A percentile compares a stretch with the other conserved stretches of the same genome.
Conservation (phyloP, 2,888 invertebrate genomes). For the Microctonus hyperodae region DNA sequence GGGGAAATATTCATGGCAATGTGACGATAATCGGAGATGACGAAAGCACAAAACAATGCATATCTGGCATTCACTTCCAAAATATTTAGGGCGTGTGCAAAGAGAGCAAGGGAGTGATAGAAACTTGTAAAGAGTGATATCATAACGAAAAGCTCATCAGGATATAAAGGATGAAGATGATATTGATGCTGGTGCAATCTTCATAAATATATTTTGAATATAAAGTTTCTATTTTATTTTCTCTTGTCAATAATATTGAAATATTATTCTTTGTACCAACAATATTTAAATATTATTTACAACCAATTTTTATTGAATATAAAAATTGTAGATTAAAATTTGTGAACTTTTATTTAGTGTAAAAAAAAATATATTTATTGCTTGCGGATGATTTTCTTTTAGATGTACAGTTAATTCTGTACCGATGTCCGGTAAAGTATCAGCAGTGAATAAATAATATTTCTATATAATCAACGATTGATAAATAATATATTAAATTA, state of each 20-base stretch:
- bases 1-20: slow-evolving; percentile 34
- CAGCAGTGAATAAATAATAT: background rate
- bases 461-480: background rate
- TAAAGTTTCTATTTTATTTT: too few relatives aligned
- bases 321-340: too few relatives aligned
- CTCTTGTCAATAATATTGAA: slow-evolving; percentile 13
- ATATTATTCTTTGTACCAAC: slow-evolving; percentile 16
- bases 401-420: background rate
- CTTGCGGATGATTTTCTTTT: background rate
- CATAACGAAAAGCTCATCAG: slow-evolving; percentile 52
- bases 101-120: slow-evolving; percentile 24
- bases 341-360: background rate
- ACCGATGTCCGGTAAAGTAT: background rate
- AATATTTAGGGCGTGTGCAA: slow-evolving; percentile 41
- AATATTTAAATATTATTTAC: background rate
- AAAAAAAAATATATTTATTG: background rate
- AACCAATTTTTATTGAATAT: too few relatives aligned
- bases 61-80: slow-evolving; percentile 42
- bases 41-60: slow-evolving; percentile 57
- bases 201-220: too few relatives aligned
- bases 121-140: too few relatives aligned
- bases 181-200: too few relatives aligned
- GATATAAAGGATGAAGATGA: slow-evolving; percentile 55
- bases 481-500: background rate
- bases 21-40: slow-evolving; percentile 53